Base-by-base conservation (phyloP, 2,888 invertebrate genomes). In the Camponotus fellah region DNA sequence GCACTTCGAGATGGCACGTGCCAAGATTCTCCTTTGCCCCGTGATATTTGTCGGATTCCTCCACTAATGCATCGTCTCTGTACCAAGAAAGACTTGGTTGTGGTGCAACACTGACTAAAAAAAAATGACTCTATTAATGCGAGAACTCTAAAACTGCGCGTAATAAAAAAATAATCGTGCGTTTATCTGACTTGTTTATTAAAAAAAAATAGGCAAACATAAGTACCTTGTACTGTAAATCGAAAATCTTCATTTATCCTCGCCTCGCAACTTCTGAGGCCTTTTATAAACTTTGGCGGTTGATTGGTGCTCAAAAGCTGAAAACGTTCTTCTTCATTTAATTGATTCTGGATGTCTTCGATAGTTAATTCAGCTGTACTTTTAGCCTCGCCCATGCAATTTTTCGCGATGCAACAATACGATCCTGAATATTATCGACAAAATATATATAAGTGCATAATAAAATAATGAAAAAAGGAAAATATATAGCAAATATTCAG, bases 301-400 rank as follows among this genome's bases (percentile, higher is more conserved):
- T 97, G 97, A 94, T 97, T 97, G 88, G 96, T 96, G 1, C 97
- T 96, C 90, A 97, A 95, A 53, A 98, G 95, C 92, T 97, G 97
- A 21, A 97, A 95, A 77, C 97, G 96, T 94, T 98, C 98, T 92
- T 98, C 98, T 85, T 98, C 98, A 91, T 97, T 98, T 75, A 98
- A 94, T 94, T 98, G 98, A 94, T 97, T 98, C 93, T 98, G 97
- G 86, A 98, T 98, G 92, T 98, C 98, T 95, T 98, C 98, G 0
- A 98, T 97, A 0, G 98, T 98, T 46, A 98, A 95, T 91, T 98
- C 98, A 0, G 98, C 98, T 0, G 97, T 97, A 93, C 98, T 98
- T 91, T 97, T 97, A 0, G 97, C 97, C 94, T 98, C 97, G 0
- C 98, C 98, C 98, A 98, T 98, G 92, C 98, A 98, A 94, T 98